These are phyloP conservation scores for Coptodon rendalli DNA, from an alignment of 2,113 vertebrate genomes.

Conservation along the genomic window DNA sequence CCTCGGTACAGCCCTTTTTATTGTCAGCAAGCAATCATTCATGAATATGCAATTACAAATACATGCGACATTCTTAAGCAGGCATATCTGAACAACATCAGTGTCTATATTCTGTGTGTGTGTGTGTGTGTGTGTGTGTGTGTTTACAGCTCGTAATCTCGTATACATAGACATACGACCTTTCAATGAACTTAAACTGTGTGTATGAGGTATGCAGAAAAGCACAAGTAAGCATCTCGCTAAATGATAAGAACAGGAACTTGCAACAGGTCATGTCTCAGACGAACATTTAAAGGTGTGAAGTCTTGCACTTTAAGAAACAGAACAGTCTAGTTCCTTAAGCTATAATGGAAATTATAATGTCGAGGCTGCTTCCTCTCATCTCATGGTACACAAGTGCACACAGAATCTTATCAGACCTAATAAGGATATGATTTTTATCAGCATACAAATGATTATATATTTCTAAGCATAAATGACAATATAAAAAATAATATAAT, in stretches of 20 bases:
- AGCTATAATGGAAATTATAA: background rate
- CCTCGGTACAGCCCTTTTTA: background rate
- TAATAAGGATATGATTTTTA: background rate
- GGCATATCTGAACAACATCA: background rate
- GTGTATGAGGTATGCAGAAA: background rate
- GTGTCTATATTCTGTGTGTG: background rate
- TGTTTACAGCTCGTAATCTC: background rate
- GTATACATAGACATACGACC: rapidly evolving
- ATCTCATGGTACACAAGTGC: rapidly evolving
- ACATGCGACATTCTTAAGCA: background rate
- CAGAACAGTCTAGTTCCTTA: background rate
- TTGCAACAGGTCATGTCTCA: background rate
- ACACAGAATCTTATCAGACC: background rate
- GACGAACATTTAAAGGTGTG: rapidly evolving
- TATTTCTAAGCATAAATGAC: background rate
- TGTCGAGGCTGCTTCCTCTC: background rate
- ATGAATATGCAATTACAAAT: background rate
- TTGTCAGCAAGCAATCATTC: background rate
- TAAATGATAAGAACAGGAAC: background rate
- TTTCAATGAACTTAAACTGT: background rate
- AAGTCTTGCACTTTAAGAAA: background rate
- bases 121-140: too few species aligned
- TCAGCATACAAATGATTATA: background rate
- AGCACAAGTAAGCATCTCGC: background rate
- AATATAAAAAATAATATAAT: rapidly evolving